A percentile compares a stretch with the other conserved stretches of the same genome.
Evolutionary conservation across 2,797 vertebrate species (phyloP).

Genomic region (Gila robusta): DNA sequence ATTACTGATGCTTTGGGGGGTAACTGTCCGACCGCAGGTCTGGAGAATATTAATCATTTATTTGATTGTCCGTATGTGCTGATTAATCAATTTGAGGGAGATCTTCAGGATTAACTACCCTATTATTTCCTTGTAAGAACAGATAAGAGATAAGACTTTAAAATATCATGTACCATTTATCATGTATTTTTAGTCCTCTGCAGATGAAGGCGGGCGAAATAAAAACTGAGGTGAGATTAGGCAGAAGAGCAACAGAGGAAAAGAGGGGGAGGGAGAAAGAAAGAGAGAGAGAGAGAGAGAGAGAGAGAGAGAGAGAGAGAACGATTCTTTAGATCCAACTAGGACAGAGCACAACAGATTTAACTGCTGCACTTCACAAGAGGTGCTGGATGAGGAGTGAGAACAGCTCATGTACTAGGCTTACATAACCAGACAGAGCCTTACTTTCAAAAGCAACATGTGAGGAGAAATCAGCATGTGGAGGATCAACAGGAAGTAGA

Average conservation of each 20-base stretch:
- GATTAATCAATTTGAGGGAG: constrained; percentile 88
- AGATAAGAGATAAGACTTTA: constrained; percentile 86
- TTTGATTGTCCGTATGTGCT: constrained; percentile 87
- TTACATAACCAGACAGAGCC: constrained; percentile 62
- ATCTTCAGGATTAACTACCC: constrained; percentile 87
- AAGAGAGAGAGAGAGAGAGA: constrained; percentile 39
- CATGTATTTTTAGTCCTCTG: constrained; percentile 88
- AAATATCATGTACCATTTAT: constrained; percentile 89
- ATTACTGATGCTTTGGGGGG: constrained; percentile 85
- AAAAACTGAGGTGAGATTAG: constrained; percentile 84
- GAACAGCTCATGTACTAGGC: constrained; percentile 63
- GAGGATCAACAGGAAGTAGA: constrained; percentile 62
- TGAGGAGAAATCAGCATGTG: constrained; percentile 52
- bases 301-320: constrained; percentile 32
- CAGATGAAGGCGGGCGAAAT: constrained; percentile 83
- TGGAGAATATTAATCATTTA: constrained; percentile 87
- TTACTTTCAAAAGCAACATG: constrained; percentile 51
- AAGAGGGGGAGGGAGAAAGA: constrained; percentile 39
- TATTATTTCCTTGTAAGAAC: constrained; percentile 85
- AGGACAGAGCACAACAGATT: constrained; percentile 45
- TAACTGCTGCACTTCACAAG: constrained; percentile 62
- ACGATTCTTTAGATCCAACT: constrained; percentile 63
- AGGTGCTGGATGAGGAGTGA: constrained; percentile 38
- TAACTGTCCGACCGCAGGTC: constrained; percentile 81
- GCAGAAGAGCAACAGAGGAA: constrained; percentile 73